Percentiles rank a stretch among this genome's conserved stretches.
Evolutionary conservation across 2,888 invertebrate species (phyloP).

Genomic region (Eupelmus urozonus): DNA sequence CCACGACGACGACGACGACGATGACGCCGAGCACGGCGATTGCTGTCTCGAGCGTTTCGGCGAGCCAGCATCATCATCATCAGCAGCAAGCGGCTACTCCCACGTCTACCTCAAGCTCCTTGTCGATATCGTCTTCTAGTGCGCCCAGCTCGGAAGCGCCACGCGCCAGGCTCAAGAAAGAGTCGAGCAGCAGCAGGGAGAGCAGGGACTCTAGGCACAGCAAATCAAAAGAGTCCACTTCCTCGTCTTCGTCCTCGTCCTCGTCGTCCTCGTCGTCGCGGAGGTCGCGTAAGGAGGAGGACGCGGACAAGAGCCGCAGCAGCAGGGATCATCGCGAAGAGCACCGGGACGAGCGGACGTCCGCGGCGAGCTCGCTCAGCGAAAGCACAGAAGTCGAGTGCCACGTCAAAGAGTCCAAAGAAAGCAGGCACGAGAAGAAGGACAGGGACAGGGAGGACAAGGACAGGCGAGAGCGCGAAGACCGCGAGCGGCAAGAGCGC

Average conservation of each 20-base stretch:
- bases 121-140: slow-evolving; percentile 62
- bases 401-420: slow-evolving; percentile 27
- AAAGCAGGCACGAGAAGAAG: slow-evolving; percentile 67
- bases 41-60: slow-evolving; percentile 48
- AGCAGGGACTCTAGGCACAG: slow-evolving; percentile 63
- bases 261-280: slow-evolving; percentile 62
- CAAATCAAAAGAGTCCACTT: slow-evolving; percentile 43
- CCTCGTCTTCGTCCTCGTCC: slow-evolving; percentile 36
- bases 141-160: slow-evolving; percentile 63
- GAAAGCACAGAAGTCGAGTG: slow-evolving; percentile 51
- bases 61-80: slow-evolving; percentile 14
- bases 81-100: background rate
- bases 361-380: slow-evolving; percentile 1
- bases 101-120: slow-evolving; percentile 61
- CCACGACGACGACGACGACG: slow-evolving; percentile 47
- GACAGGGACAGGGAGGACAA: slow-evolving; percentile 69
- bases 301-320: slow-evolving; percentile 60
- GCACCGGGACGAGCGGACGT: slow-evolving; percentile 27
- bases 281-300: slow-evolving; percentile 72
- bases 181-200: slow-evolving; percentile 70
- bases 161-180: slow-evolving; percentile 69
- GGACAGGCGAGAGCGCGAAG: slow-evolving; percentile 71
- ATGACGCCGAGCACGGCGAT: too few relatives aligned
- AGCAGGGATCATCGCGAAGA: slow-evolving; percentile 60
- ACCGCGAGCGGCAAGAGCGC: slow-evolving; percentile 58